phyloP scores from a whole-genome alignment of 2,113 vertebrate genomes.

The Stegostoma tigrinum region DNA sequence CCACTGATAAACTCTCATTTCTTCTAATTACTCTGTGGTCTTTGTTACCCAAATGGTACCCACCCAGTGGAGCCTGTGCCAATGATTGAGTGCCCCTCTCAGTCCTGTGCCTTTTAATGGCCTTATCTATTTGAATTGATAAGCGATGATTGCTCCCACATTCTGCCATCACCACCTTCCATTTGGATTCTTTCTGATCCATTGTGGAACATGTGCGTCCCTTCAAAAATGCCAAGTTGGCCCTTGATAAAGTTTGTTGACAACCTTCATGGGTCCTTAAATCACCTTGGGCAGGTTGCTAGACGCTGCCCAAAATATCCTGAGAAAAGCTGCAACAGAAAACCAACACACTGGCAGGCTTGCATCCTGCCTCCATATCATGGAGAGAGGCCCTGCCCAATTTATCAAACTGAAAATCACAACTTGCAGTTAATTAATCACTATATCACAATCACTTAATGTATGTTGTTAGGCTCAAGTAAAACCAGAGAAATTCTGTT shows the following conservation, averaged over 20 bases:
- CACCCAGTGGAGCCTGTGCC: too few species aligned
- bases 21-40: background rate
- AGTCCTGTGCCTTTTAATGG: background rate
- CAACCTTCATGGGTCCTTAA: background rate
- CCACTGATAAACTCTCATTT: background rate
- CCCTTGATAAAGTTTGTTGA: background rate
- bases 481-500: background rate
- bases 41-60: background rate
- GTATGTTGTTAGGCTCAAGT: background rate
- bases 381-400: background rate
- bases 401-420: background rate
- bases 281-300: background rate
- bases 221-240: background rate
- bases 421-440: background rate
- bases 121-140: background rate
- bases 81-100: background rate
- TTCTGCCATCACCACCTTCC: background rate
- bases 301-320: background rate
- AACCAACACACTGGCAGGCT: background rate
- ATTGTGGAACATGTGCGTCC: background rate
- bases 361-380: background rate
- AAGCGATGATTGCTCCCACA: background rate
- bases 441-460: background rate
- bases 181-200: background rate
- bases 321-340: background rate